A percentile compares a stretch with the other conserved stretches of the same genome.
phyloP scores from a whole-genome alignment of 2,113 vertebrate species.

The Pipa parva region DNA sequence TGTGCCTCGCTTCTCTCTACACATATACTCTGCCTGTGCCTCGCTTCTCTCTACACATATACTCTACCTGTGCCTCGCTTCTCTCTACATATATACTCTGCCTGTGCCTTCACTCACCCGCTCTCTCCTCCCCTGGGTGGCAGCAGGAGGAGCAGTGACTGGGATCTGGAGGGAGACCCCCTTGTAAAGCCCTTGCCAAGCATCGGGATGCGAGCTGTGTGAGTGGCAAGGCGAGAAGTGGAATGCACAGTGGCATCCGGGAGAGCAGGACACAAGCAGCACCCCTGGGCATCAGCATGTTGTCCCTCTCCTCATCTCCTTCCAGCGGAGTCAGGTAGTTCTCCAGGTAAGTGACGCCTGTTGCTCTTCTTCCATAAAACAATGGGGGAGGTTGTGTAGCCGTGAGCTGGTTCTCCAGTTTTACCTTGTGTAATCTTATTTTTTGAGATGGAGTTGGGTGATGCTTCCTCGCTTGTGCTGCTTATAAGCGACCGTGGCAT shows the following conservation, averaged over 20 bases:
- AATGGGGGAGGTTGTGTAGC: no score
- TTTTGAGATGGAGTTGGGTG: background rate
- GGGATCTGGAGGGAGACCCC: background rate
- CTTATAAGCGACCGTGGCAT: background rate
- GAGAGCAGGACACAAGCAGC: background rate
- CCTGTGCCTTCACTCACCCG: conserved; percentile 1
- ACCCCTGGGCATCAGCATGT: conserved; percentile 6
- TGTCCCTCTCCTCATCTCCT: conserved; percentile 18
- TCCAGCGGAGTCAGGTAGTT: conserved; percentile 35
- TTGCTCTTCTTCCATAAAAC: conserved; percentile 1
- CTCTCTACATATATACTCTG: no score
- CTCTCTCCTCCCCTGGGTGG: conserved; percentile 23
- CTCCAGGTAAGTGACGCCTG: conserved; percentile 38
- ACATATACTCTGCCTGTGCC: conserved; percentile 17
- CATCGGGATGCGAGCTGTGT: background rate
- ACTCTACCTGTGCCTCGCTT: background rate
- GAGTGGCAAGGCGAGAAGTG: background rate
- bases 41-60: conserved; percentile 10
- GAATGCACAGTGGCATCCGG: background rate
- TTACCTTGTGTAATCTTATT: background rate
- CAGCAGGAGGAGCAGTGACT: conserved; percentile 17
- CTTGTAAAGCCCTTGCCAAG: background rate
- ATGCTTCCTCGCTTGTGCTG: background rate
- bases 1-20: no score
- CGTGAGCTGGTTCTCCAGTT: no score